phyloP scores from a whole-genome alignment of 1,140 invertebrate genomes.

The Meteorus sp. region DNA sequence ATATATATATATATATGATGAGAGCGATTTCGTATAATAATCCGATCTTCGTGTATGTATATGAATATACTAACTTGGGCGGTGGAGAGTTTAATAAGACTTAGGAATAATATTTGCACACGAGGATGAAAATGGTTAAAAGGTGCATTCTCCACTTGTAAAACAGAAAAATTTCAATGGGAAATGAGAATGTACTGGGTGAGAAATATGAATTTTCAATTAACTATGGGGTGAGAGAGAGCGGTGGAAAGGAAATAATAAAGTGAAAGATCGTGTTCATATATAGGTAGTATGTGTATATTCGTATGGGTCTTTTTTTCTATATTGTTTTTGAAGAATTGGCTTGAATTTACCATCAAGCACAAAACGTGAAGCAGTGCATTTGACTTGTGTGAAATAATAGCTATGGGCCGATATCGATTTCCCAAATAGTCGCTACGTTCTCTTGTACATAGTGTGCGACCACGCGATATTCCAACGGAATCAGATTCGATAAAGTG shows the following conservation, averaged over 20 bases:
- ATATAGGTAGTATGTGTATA: neutral
- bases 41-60: too few species aligned
- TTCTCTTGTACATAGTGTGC: constrained; percentile 2
- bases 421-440: constrained; percentile 13
- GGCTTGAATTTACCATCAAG: constrained; percentile 15
- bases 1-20: too few species aligned
- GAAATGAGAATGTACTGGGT: too few species aligned
- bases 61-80: constrained; percentile 22
- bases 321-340: constrained; percentile 12
- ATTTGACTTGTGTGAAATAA: constrained; percentile 28
- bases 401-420: constrained; percentile 23
- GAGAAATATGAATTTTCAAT: too few species aligned
- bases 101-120: constrained; percentile 15
- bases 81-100: constrained; percentile 20
- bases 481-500: constrained; percentile 17
- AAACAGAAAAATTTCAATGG: neutral
- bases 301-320: constrained; percentile 1
- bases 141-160: neutral
- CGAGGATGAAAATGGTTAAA: constrained; percentile 1
- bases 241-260: neutral
- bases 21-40: constrained; percentile 18
- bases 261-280: neutral
- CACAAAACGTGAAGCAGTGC: constrained; percentile 14
- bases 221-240: constrained; percentile 9
- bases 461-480: constrained; percentile 6